phyloP scores from a whole-genome alignment of 1,140 invertebrate genomes.

The Drosophila ironensis region DNA sequence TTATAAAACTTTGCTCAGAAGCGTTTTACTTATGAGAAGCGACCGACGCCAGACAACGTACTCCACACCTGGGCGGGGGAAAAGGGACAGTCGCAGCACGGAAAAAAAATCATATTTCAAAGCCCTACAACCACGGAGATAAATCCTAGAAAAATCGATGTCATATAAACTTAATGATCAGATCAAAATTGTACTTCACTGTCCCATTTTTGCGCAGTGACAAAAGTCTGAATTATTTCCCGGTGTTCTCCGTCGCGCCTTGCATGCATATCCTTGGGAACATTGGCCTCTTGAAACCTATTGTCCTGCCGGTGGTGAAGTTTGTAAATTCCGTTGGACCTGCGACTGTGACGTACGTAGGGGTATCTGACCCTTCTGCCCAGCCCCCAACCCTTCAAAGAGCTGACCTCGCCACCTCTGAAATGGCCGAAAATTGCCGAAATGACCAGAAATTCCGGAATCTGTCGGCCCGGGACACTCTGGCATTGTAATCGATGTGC shows the following conservation, averaged over 20 bases:
- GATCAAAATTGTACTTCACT: no score
- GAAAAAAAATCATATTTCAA: no score
- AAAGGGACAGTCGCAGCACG: not conserved
- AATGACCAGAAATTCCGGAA: constrained; percentile 36
- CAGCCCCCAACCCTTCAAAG: not conserved
- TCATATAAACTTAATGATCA: no score
- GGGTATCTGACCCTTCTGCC: constrained; percentile 3
- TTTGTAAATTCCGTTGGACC: constrained; percentile 66
- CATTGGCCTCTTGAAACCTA: no score
- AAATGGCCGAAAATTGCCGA: constrained; percentile 24
- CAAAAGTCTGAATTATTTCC: no score
- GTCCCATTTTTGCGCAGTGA: no score
- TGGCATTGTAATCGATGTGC: constrained; percentile 81
- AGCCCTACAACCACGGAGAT: no score
- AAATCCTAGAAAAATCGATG: no score
- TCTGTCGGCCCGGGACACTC: constrained; percentile 42
- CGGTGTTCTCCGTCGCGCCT: no score
- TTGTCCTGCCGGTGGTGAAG: constrained; percentile 27
- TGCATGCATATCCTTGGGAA: no score
- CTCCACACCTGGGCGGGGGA: constrained; percentile 10
- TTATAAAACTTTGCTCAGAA: constrained; percentile 81
- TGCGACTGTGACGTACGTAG: constrained; percentile 66
- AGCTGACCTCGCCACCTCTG: constrained; percentile 25
- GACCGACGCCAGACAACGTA: constrained; percentile 61
- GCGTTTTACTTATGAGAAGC: constrained; percentile 80